Base-by-base conservation (phyloP, 2,888 invertebrate species). In the Cheilosia vulpina region DNA sequence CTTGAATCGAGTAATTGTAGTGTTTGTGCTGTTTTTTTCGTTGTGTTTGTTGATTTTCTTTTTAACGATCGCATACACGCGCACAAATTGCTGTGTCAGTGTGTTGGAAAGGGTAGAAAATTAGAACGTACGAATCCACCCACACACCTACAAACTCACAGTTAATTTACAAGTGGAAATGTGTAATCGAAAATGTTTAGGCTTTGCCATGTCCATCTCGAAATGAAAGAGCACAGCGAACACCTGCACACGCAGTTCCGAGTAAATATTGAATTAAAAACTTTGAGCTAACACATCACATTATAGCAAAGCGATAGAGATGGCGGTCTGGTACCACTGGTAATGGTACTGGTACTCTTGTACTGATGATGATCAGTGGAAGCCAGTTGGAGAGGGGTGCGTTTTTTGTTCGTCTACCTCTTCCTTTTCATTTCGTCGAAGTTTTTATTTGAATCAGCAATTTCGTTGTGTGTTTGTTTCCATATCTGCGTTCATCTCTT, bases 201-300 rank as follows among this genome's bases (percentile, higher is more conserved):
- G 27, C 65, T 19, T 19, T 66, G 38, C 6, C 47, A 75, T 57
- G 55, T 38, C 60, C 57, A 57, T 73, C 2, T 27, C 11, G 4
- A 13, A 11, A 4, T 31, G 13, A 9, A 43, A n/a, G 17, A n/a
- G 15, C 45, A 5, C 27, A n/a, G 31, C 11, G 27, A 47, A 38
- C 11, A 38, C 38, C 9, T 11, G 57, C 38, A 62, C 47, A 38
- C 7, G 31, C 31, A 31, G 15, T 1, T n/a, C 9, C 31, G 58
- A 66, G 41, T 13, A 60, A 31, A 53, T 60, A 79, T 79, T 72
- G 72, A 79, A 79, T 66, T 79, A 79, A 72, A 79, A 72, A 66
- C 50, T 79, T 72, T 72, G 45, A n/a, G 11, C 47, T 72, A 41
- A 34, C 65, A 72, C 62, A 57, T 65, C 63, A 31, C 52, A 47